Evolutionary conservation across 2,797 vertebrate species (phyloP), one percentile per base, ranked within the genome.

Genomic region (Hephaestus fuliginosus): DNA sequence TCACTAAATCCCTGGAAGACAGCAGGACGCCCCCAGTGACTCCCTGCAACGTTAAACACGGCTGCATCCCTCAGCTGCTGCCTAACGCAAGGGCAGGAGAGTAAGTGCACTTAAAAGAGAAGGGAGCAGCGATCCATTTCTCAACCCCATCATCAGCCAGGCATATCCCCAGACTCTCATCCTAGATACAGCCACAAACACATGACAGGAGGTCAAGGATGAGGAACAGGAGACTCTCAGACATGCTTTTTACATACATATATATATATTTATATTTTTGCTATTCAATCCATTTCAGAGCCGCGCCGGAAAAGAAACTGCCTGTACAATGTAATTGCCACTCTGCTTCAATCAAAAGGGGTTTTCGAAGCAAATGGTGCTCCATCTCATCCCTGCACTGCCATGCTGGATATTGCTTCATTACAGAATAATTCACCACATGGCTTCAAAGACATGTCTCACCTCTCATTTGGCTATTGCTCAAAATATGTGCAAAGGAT

Each of bases 71-170:
- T 86, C 88, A 92, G 90, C 90, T 92, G 86, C 88, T 70, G 82
- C 88, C 88, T 80, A 84, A 84, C 78, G 46, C 82, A 46, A 84
- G 89, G 87, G 78, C 80, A 90, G 76, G 84, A 83, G 89, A 92
- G 89, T 89, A 91, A 94, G 93, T 93, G 92, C 92, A 94, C 94
- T 94, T 94, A 91, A 91, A 86, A 84, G 80, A 90, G 75, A 72
- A 25, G 79, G 73, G 77, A 82, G 89, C 86, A 88, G 86, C 64
- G 81, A 91, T 87, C 92, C 85, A 68, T 91, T 87, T 80, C 85
- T 87, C 86, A 81, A 76, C 77, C 85, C 85, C 85, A 75, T 92
- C 86, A 91, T 85, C 84, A 89, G 84, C 84, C 80, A 78, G 78
- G 66, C 87, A 81, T 46, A 70, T 83, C 81, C 87, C 86, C 68